A percentile compares a stretch with the other conserved stretches of the same genome.
phyloP scores from a whole-genome alignment of 1,140 invertebrate genomes.

The Cherax destructor region DNA sequence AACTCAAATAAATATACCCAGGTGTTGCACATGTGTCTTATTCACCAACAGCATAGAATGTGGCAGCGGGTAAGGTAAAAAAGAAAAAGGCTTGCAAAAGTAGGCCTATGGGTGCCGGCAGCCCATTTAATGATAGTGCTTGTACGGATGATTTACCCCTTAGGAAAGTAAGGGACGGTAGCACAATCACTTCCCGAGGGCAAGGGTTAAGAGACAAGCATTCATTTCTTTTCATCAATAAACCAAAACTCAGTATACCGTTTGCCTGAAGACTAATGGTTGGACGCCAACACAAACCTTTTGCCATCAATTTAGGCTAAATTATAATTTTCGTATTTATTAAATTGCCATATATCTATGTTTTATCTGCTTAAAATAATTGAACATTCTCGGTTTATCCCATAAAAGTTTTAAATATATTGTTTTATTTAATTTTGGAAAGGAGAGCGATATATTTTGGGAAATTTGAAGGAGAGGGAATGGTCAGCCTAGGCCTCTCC shows the following conservation, averaged over 20 bases:
- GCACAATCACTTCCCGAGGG: conserved; percentile 8
- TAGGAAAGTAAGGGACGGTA: conserved; percentile 15
- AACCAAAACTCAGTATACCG: conserved; percentile 8
- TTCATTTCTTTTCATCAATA: conserved; percentile 36
- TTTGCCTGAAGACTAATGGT: conserved; percentile 2
- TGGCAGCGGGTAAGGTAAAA: too few relatives aligned
- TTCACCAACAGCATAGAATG: too few relatives aligned
- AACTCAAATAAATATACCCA: too few relatives aligned
- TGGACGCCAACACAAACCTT: neutral
- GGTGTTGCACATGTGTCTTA: too few relatives aligned
- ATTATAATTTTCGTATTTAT: too few relatives aligned
- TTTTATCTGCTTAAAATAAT: too few relatives aligned
- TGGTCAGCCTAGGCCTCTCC: neutral
- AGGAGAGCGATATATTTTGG: neutral
- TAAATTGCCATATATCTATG: too few relatives aligned
- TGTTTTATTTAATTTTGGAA: too few relatives aligned
- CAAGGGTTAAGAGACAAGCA: conserved; percentile 15
- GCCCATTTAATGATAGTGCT: conserved; percentile 13
- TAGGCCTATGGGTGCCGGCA: conserved; percentile 2
- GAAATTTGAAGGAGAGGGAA: neutral
- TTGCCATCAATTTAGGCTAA: too few relatives aligned
- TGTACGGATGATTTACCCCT: neutral
- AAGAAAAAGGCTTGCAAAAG: neutral
- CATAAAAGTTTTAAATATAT: too few relatives aligned
- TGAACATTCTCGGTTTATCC: too few relatives aligned